These are phyloP conservation scores for Trilocha varians DNA, from an alignment of 2,888 invertebrate species.

Conservation along the genomic window DNA sequence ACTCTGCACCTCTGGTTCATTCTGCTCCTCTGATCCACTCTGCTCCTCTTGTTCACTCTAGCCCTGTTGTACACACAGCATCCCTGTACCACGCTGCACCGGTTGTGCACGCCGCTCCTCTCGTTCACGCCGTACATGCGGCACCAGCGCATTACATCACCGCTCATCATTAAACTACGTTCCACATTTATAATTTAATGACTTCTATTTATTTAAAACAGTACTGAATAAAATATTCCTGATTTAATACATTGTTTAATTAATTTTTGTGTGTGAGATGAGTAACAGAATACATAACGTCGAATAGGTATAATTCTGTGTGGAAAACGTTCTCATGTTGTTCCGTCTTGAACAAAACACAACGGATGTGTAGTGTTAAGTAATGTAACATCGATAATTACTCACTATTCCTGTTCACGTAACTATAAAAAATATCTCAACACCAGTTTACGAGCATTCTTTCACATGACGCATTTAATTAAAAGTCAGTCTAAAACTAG, in stretches of 20 bases:
- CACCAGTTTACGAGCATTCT: background rate
- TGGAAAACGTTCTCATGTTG: background rate
- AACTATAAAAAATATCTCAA: background rate
- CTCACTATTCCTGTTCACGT: slow-evolving; percentile 18
- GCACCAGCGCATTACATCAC: slow-evolving; percentile 31
- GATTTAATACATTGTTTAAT: background rate
- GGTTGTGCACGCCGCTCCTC: slow-evolving; percentile 19
- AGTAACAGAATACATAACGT: too few relatives aligned
- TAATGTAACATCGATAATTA: slow-evolving; percentile 38
- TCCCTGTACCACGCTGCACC: slow-evolving; percentile 24
- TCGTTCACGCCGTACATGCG: slow-evolving; percentile 16
- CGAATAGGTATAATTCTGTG: background rate
- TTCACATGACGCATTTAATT: background rate
- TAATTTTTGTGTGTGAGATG: too few relatives aligned
- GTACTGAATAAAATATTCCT: background rate
- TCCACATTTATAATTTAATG: slow-evolving; percentile 3
- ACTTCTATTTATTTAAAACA: slow-evolving; percentile 1
- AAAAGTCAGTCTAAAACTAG: background rate
- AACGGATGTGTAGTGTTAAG: slow-evolving; percentile 32
- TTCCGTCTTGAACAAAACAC: slow-evolving; percentile 15
- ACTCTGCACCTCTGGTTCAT: slow-evolving; percentile 21
- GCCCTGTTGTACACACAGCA: slow-evolving; percentile 24
- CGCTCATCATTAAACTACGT: slow-evolving; percentile 37
- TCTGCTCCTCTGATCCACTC: slow-evolving; percentile 24
- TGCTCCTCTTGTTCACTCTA: slow-evolving; percentile 18